These are phyloP conservation scores for Acleris sparsana DNA, from an alignment of 2,888 invertebrate species.

Conservation along the genomic window DNA sequence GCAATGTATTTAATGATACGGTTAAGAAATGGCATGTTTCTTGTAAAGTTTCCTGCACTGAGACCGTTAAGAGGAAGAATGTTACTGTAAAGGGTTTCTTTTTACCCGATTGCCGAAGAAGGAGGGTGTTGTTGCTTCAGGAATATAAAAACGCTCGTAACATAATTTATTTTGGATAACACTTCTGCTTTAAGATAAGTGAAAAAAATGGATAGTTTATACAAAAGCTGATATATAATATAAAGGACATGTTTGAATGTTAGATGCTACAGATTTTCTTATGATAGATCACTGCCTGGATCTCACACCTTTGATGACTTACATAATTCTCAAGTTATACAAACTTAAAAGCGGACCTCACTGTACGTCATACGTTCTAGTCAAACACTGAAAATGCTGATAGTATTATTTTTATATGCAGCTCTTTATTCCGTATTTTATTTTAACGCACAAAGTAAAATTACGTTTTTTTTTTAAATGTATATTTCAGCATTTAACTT, in stretches of 20 bases:
- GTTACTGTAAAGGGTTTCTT: no score
- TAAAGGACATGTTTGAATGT: no score
- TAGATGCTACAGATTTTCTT: conserved; percentile 1
- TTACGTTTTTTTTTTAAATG: neutral
- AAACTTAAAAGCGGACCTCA: conserved; percentile 23
- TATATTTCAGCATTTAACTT: neutral
- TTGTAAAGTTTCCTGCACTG: neutral
- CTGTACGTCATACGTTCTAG: conserved; percentile 30
- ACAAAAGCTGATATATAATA: no score
- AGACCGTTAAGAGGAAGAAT: neutral
- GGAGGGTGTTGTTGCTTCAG: no score
- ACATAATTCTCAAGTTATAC: neutral
- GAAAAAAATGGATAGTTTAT: no score
- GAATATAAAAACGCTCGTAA: no score
- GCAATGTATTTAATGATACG: conserved; percentile 7
- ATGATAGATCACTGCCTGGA: conserved; percentile 7
- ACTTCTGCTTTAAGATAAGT: no score
- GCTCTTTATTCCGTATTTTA: conserved; percentile 25
- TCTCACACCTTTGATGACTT: conserved; percentile 8
- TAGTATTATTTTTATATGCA: conserved; percentile 34
- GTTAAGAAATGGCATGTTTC: neutral
- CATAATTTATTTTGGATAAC: no score
- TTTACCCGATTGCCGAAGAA: no score
- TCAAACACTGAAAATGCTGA: conserved; percentile 19
- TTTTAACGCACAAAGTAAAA: conserved; percentile 12